phyloP scores from a whole-genome alignment of 2,888 invertebrate genomes.

The Cantharis nigra region DNA sequence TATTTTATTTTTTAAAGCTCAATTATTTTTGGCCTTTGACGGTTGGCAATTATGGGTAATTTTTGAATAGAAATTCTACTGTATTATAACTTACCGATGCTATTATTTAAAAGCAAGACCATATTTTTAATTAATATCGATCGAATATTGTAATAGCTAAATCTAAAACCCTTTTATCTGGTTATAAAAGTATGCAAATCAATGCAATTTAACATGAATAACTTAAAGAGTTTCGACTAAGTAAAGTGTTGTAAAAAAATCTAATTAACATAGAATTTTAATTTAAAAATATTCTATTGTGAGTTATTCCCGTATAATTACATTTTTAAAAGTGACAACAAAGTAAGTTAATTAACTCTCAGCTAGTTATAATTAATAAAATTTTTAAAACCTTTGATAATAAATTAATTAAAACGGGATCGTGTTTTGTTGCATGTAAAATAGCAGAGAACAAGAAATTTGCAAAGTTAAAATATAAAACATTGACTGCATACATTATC shows the following conservation, averaged over 20 bases:
- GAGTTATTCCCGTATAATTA: background rate
- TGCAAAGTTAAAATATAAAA: constrained; percentile 9
- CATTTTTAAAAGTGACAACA: background rate
- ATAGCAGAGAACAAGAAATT: background rate
- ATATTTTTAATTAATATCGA: background rate
- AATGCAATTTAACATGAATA: background rate
- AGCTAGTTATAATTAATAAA: background rate
- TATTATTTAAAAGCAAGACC: background rate
- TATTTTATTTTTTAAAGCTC: background rate
- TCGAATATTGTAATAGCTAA: background rate
- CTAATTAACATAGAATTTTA: background rate
- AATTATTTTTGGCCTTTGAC: background rate
- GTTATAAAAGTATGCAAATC: background rate
- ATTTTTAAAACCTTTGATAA: background rate
- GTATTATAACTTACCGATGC: background rate
- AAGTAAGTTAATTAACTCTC: background rate
- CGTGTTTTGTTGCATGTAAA: background rate
- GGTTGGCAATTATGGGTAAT: background rate
- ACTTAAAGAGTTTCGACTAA: background rate
- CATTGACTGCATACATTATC: constrained; percentile 43
- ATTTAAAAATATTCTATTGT: background rate
- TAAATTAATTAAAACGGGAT: background rate
- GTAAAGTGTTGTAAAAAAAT: background rate
- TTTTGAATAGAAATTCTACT: background rate
- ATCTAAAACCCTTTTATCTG: background rate